Evolutionary conservation across 1,140 invertebrate species (phyloP).

Genomic region (Reticulitermes speratus): DNA sequence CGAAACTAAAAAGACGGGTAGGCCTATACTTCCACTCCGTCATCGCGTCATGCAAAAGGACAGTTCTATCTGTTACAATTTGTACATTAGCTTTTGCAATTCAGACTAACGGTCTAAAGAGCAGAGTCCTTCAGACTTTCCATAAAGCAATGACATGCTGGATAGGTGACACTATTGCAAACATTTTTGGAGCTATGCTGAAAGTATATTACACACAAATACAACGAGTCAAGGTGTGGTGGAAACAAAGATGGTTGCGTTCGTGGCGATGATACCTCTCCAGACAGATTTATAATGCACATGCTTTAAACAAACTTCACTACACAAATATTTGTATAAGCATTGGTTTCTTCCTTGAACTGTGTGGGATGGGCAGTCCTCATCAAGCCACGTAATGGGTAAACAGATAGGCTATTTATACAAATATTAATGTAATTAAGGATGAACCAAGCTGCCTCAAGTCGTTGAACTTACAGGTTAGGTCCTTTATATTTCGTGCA

Average conservation of each 20-base stretch:
- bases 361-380: conserved; percentile 5
- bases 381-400: neutral
- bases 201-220: neutral
- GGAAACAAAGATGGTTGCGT: neutral
- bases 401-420: conserved; percentile 19
- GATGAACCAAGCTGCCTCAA: neutral
- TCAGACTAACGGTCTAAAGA: no score
- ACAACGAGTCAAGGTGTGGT: neutral
- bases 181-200: neutral
- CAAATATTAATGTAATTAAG: conserved; percentile 15
- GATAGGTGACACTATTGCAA: neutral
- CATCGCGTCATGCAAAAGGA: no score
- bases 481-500: neutral
- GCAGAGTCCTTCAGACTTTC: no score
- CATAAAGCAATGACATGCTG: no score
- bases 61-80: no score
- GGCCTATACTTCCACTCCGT: no score
- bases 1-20: no score
- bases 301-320: conserved; percentile 10
- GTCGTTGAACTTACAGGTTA: conserved; percentile 7
- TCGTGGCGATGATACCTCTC: neutral
- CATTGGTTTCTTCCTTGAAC: conserved; percentile 15
- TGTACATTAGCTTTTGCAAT: no score
- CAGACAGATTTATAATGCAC: conserved; percentile 9
- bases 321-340: conserved; percentile 11